Conservation (phyloP, 2,888 invertebrate species). For the Gibbula magus region DNA sequence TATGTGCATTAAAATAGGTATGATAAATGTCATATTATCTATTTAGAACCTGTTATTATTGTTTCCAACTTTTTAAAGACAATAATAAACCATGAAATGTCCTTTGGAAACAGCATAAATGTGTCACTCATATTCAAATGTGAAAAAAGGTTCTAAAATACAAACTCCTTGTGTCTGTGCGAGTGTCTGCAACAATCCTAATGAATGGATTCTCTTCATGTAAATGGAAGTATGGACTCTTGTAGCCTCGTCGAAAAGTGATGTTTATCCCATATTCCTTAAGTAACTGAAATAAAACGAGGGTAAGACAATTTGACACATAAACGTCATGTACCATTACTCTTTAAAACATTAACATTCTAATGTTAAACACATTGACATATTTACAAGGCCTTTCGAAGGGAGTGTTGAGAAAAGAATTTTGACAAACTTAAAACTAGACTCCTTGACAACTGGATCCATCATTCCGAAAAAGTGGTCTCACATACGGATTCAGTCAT, state of each 20-base stretch:
- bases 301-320: not conserved
- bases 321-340: no score
- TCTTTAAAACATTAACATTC: no score
- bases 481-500: no score
- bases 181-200: slow-evolving; percentile 87
- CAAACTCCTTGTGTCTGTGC: slow-evolving; percentile 89
- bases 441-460: no score
- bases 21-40: no score
- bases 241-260: slow-evolving; percentile 57
- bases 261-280: slow-evolving; percentile 80
- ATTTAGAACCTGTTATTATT: no score
- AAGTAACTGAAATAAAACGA: slow-evolving; percentile 78
- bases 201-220: slow-evolving; percentile 90
- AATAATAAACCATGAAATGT: no score
- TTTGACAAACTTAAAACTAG: not conserved
- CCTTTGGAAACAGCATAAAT: no score
- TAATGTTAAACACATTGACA: not conserved
- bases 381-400: not conserved
- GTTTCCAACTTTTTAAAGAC: no score
- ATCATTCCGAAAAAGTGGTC: no score
- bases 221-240: slow-evolving; percentile 85
- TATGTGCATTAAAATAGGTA: no score
- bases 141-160: slow-evolving; percentile 11
- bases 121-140: no score
- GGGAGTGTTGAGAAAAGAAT: not conserved